Evolutionary conservation across 2,113 vertebrate genomes (phyloP).

Genomic region (Lophius piscatorius): DNA sequence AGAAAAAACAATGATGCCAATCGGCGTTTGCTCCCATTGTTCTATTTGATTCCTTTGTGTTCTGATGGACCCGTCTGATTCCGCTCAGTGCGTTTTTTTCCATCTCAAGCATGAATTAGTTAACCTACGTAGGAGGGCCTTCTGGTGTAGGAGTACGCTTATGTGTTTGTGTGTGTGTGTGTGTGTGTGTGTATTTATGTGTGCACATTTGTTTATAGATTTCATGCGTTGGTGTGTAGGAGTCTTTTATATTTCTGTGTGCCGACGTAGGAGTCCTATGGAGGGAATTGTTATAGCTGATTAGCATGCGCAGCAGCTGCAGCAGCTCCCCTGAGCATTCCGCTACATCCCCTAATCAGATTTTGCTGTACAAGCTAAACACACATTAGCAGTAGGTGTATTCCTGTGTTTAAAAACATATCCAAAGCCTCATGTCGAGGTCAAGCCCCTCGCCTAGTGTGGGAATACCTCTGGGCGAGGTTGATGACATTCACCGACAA

Average conservation of each 20-base stretch:
- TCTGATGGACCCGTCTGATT: background rate
- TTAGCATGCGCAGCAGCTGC: constrained; percentile 25
- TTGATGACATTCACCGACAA: too few relatives aligned
- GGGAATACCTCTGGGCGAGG: too few relatives aligned
- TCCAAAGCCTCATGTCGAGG: background rate
- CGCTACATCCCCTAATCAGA: constrained; percentile 3
- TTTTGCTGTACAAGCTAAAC: background rate
- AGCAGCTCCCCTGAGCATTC: constrained; percentile 6
- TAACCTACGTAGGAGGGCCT: constrained; percentile 24
- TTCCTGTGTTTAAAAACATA: background rate
- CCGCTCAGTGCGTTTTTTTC: constrained; percentile 9
- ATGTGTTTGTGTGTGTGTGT: constrained; percentile 7
- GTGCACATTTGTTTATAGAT: constrained; percentile 18
- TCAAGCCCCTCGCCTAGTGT: background rate
- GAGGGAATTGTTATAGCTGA: constrained; percentile 11
- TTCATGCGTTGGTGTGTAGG: constrained; percentile 5
- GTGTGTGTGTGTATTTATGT: too few relatives aligned
- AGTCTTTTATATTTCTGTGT: constrained; percentile 1
- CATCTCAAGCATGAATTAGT: constrained; percentile 16
- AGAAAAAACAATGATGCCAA: constrained; percentile 43
- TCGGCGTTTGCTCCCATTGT: constrained; percentile 17
- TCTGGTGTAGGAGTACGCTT: background rate
- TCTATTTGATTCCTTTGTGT: constrained; percentile 8
- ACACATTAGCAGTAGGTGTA: constrained; percentile 12
- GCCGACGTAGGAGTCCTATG: constrained; percentile 1